Evolutionary conservation across 2,113 vertebrate species (phyloP).

Genomic region (Prionailurus viverrinus): DNA sequence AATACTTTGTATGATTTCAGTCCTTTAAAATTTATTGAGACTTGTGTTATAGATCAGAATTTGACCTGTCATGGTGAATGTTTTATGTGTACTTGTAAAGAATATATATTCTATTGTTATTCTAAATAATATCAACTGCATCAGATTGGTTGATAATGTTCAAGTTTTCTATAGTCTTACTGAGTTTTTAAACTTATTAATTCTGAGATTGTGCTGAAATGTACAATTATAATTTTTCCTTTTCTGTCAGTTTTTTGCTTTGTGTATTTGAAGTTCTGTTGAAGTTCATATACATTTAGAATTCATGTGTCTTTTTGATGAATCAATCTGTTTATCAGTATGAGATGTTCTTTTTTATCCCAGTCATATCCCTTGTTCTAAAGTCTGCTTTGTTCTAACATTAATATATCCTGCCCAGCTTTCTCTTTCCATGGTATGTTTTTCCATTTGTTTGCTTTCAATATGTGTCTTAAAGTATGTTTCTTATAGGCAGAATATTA

Average conservation of each 20-base stretch:
- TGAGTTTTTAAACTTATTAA: not conserved
- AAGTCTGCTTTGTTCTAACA: not conserved
- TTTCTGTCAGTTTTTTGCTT: not conserved
- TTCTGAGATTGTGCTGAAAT: not conserved
- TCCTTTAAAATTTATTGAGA: constrained; percentile 11
- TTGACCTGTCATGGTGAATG: not conserved
- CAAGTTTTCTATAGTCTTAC: not conserved
- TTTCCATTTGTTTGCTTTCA: constrained; percentile 13
- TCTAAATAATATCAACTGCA: not conserved
- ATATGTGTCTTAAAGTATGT: not conserved
- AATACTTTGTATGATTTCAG: not conserved
- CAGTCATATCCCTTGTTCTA: not conserved
- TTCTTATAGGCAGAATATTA: not conserved
- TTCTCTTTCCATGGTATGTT: not conserved
- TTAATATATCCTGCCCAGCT: not conserved
- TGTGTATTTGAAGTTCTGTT: not conserved
- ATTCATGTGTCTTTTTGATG: not conserved
- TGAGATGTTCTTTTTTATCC: not conserved
- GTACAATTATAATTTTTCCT: not conserved
- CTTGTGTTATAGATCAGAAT: not conserved
- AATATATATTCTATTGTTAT: not conserved
- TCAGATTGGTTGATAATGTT: not conserved
- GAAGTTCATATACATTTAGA: not conserved
- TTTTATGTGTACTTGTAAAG: not conserved
- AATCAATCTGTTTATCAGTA: not conserved